Conservation (phyloP, 2,113 vertebrate genomes). For the Polyodon spathula region DNA sequence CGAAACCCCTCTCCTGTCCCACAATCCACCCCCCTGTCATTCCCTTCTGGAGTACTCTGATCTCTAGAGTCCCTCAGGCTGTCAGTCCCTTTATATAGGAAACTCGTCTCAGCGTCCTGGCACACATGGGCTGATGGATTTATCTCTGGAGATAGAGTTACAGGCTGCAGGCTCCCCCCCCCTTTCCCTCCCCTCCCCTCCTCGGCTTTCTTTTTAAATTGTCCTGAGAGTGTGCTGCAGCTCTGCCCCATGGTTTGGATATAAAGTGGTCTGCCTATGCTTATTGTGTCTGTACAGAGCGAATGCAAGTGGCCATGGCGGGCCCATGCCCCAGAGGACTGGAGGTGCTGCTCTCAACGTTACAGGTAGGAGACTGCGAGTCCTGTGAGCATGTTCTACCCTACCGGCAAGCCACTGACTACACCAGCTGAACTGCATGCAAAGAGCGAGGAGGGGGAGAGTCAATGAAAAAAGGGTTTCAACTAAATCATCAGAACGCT, state of each 20-base stretch:
- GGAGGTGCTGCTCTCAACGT: constrained; percentile 71
- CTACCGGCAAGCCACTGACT: too few species aligned
- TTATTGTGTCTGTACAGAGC: constrained; percentile 28
- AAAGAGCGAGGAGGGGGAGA: too few species aligned
- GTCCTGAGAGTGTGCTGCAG: constrained; percentile 30
- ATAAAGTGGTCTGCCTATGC: constrained; percentile 32
- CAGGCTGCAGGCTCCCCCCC: constrained; percentile 18
- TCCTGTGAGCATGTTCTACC: too few species aligned
- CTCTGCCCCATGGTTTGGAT: constrained; percentile 33
- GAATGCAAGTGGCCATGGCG: constrained; percentile 58
- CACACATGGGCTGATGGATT: constrained; percentile 40
- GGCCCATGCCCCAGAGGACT: constrained; percentile 69
- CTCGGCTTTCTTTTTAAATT: constrained; percentile 18
- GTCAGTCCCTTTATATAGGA: constrained; percentile 75
- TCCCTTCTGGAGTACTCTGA: constrained; percentile 31
- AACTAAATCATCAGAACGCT: too few species aligned
- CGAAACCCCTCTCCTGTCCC: constrained; percentile 36
- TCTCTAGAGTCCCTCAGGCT: constrained; percentile 65
- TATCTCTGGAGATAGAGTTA: constrained; percentile 47
- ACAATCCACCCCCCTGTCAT: constrained; percentile 38
- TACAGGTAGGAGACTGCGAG: constrained; percentile 77
- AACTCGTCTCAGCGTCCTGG: constrained; percentile 56
- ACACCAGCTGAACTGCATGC: too few species aligned
- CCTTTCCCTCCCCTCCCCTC: background rate
- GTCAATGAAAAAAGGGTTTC: too few species aligned